These are phyloP conservation scores for Heterodera schachtii DNA, from an alignment of 1,140 invertebrate genomes.

Conservation along the genomic window DNA sequence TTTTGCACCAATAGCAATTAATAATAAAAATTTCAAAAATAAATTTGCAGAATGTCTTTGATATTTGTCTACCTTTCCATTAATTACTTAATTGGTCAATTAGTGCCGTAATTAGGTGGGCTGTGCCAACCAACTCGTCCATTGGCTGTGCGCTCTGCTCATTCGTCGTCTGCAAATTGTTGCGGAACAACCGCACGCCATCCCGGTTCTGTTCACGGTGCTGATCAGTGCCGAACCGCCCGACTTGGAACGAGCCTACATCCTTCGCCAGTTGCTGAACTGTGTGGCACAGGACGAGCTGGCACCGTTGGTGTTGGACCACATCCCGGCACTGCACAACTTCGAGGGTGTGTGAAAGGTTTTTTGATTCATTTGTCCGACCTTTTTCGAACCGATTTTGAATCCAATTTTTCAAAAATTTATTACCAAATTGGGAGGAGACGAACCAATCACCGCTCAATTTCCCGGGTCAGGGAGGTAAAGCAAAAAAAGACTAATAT, in stretches of 20 bases:
- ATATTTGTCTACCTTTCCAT: no score
- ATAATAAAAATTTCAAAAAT: no score
- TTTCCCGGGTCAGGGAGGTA: no score
- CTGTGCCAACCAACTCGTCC: slow-evolving; percentile 52
- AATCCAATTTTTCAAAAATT: no score
- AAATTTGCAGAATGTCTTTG: no score
- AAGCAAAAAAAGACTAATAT: no score
- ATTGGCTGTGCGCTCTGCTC: slow-evolving; percentile 55
- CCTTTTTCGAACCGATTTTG: no score
- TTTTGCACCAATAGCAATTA: no score
- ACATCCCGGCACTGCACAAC: slow-evolving; percentile 38
- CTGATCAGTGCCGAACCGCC: slow-evolving; percentile 51
- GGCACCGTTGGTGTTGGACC: slow-evolving; percentile 51
- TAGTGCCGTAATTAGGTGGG: slow-evolving; percentile 21
- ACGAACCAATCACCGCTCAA: no score
- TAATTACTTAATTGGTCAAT: neutral
- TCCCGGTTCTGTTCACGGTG: slow-evolving; percentile 52
- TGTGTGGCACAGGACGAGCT: slow-evolving; percentile 45
- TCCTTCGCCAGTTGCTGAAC: slow-evolving; percentile 41
- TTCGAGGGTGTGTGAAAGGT: slow-evolving; percentile 12
- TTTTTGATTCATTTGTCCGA: no score
- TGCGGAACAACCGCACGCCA: slow-evolving; percentile 52
- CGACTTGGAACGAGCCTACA: slow-evolving; percentile 45
- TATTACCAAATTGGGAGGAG: no score
- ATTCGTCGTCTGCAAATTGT: slow-evolving; percentile 36